Percentiles rank a stretch among this genome's conserved stretches.
phyloP scores from a whole-genome alignment of 2,113 vertebrate genomes.

The Trichechus manatus region DNA sequence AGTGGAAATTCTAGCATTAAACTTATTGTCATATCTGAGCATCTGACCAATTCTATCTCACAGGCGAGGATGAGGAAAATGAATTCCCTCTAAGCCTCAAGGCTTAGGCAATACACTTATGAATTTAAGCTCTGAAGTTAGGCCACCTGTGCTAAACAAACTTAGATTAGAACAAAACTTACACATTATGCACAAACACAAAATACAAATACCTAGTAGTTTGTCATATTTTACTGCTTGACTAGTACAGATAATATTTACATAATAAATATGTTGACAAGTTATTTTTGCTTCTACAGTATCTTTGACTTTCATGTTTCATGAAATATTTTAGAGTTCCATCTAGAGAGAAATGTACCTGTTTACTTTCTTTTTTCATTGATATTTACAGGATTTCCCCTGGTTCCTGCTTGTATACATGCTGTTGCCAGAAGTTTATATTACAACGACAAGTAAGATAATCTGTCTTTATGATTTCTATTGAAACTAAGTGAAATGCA shows the following conservation, averaged over 20 bases:
- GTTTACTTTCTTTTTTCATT: conserved; percentile 24
- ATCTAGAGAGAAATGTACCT: not conserved
- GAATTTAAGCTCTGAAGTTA: not conserved
- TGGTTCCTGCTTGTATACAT: conserved; percentile 96
- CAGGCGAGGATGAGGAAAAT: not conserved
- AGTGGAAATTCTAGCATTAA: not conserved
- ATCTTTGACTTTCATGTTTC: not conserved
- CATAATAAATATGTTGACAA: not conserved
- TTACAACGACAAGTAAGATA: conserved; percentile 97
- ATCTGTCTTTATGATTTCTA: conserved; percentile 13
- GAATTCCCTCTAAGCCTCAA: not conserved
- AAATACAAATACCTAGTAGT: not conserved
- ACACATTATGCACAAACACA: not conserved
- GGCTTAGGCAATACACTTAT: not conserved
- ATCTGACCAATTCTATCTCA: not conserved
- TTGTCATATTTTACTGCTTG: not conserved
- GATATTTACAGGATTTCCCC: conserved; percentile 92
- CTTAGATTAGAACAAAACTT: not conserved
- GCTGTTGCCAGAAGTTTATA: conserved; percentile 96
- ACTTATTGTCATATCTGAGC: not conserved
- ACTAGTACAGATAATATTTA: not conserved
- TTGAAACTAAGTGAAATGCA: not conserved
- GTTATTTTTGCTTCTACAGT: not conserved
- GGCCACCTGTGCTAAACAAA: not conserved
- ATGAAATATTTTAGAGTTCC: not conserved